phyloP scores from a whole-genome alignment of 2,888 invertebrate species.

The Apeira syringaria region DNA sequence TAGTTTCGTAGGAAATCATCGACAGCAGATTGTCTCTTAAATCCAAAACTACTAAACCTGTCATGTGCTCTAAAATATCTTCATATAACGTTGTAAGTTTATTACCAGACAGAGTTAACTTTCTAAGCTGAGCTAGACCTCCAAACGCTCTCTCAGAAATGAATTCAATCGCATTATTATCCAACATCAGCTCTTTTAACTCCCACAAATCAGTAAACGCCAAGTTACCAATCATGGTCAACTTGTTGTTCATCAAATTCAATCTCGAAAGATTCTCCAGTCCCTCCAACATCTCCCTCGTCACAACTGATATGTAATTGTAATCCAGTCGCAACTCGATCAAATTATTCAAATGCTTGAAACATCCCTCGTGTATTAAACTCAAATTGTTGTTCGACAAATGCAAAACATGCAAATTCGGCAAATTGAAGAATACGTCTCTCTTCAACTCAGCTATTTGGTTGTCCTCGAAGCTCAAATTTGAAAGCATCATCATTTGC shows the following conservation, averaged over 20 bases:
- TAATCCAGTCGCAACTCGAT: constrained; percentile 90
- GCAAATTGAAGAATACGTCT: constrained; percentile 89
- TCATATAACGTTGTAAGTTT: constrained; percentile 88
- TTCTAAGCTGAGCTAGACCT: constrained; percentile 87
- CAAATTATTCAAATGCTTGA: constrained; percentile 88
- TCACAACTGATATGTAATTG: constrained; percentile 89
- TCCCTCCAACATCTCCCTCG: constrained; percentile 90
- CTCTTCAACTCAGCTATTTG: constrained; percentile 88
- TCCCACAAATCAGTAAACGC: constrained; percentile 91
- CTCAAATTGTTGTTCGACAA: constrained; percentile 94
- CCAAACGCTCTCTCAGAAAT: constrained; percentile 91
- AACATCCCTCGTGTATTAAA: constrained; percentile 93
- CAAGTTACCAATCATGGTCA: constrained; percentile 90
- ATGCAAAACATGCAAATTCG: constrained; percentile 88
- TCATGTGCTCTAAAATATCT: constrained; percentile 88
- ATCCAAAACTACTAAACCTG: constrained; percentile 88
- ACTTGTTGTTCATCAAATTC: constrained; percentile 88
- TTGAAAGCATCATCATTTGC: constrained; percentile 87
- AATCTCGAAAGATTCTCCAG: constrained; percentile 88
- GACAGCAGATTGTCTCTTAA: constrained; percentile 90
- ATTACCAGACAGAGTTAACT: constrained; percentile 89
- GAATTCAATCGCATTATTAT: constrained; percentile 87
- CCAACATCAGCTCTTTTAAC: constrained; percentile 87
- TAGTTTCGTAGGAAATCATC: constrained; percentile 89
- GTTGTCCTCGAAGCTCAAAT: constrained; percentile 89